These are phyloP conservation scores for Volucella bombylans DNA, from an alignment of 2,888 invertebrate species.

Conservation along the genomic window DNA sequence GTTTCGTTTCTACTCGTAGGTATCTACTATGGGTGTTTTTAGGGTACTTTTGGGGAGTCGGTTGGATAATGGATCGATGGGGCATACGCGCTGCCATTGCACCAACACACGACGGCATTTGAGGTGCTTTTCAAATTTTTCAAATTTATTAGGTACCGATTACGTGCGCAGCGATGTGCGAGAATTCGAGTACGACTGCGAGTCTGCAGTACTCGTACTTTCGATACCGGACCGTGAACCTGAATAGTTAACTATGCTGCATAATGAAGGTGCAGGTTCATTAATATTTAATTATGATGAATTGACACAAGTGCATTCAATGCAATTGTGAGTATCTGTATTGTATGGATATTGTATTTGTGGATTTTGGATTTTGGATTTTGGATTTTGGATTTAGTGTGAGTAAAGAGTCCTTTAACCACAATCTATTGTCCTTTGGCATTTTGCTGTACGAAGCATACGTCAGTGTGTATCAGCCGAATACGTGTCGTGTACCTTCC, in stretches of 20 bases:
- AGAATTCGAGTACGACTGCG: too few relatives aligned
- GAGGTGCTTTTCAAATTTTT: conserved; percentile 8
- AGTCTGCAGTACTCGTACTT: too few relatives aligned
- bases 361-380: neutral
- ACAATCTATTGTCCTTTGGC: neutral
- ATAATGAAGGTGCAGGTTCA: neutral
- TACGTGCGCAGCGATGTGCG: conserved; percentile 15
- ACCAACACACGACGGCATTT: neutral
- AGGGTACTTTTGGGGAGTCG: conserved; percentile 11
- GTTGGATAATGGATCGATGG: conserved; percentile 4
- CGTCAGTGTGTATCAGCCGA: too few relatives aligned
- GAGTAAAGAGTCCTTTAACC: neutral
- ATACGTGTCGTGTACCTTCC: too few relatives aligned
- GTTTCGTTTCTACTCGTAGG: too few relatives aligned
- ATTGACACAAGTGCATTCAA: conserved; percentile 9
- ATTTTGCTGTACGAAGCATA: too few relatives aligned
- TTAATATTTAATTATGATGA: conserved; percentile 35
- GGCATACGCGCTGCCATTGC: neutral
- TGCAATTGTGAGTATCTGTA: neutral
- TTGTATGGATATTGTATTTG: neutral
- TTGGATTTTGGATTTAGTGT: neutral
- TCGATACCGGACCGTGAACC: neutral
- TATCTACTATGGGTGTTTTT: neutral
- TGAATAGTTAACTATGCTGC: neutral
- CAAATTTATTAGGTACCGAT: neutral